Conservation (phyloP, 2,797 vertebrate genomes). For the Sebastes diaconus region DNA sequence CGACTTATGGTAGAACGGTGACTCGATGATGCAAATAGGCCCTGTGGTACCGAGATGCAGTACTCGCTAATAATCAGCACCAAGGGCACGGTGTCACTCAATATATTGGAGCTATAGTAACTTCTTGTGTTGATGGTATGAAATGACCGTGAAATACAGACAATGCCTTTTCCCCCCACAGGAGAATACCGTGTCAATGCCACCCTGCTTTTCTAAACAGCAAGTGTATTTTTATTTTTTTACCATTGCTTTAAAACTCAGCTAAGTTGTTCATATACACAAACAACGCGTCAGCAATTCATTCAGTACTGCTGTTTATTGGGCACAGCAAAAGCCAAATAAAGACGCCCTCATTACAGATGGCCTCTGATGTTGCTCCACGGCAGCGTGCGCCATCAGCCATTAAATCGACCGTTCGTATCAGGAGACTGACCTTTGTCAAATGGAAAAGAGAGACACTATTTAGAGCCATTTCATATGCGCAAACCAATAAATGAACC, state of each 20-base stretch:
- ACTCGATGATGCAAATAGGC: constrained; percentile 61
- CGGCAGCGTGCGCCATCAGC: background rate
- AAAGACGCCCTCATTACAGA: constrained; percentile 17
- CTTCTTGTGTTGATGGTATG: background rate
- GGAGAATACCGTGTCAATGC: background rate
- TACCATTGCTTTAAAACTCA: constrained; percentile 7
- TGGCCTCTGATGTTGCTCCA: background rate
- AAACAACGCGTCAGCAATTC: constrained; percentile 17
- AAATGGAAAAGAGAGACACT: background rate
- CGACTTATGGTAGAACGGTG: constrained; percentile 43
- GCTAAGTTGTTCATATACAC: constrained; percentile 1
- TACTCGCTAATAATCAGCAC: constrained; percentile 49
- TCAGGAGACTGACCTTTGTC: constrained; percentile 15
- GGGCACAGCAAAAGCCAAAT: constrained; percentile 17
- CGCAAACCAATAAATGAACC: constrained; percentile 5
- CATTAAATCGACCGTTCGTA: constrained; percentile 29
- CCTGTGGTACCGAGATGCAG: constrained; percentile 45
- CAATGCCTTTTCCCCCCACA: background rate
- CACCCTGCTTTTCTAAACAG: background rate
- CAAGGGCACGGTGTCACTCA: constrained; percentile 61
- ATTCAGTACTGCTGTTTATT: constrained; percentile 22
- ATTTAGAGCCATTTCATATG: background rate
- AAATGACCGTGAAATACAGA: constrained; percentile 21
- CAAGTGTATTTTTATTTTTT: background rate
- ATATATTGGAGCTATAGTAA: background rate